Base-by-base conservation (phyloP, 2,888 invertebrate genomes). In the Isoperla grammatica region DNA sequence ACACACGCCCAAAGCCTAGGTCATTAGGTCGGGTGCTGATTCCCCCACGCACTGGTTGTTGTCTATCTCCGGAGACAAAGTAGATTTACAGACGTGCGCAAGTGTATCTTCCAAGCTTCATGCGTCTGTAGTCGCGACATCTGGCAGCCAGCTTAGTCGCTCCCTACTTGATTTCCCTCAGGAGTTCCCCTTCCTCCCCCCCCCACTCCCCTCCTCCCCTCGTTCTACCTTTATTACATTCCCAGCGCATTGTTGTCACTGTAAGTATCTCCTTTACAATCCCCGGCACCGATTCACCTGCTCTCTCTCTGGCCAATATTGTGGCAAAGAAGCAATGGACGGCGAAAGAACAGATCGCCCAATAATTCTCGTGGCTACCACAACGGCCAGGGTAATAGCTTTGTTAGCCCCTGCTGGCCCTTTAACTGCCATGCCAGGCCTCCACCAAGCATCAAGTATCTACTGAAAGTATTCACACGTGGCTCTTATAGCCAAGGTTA, bases 391-490 rank as follows among this genome's bases (percentile, higher is more conserved):
- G 49, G 22, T 49, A 49, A 49, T 49, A 49, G 49, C 49, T 49
- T 49, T 49, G 49, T 49, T 29, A 11, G 19, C 35, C 40, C 23
- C 48, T 45, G 48, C 48, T 29, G 13, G 4, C 22, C 35, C 49
- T 48, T 19, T 20, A 19, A 45, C 45, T 19, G 9, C 45, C 13
- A 15, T 19, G 15, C 42, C 4, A 15, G n/a, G 45, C 5, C 15
- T 23, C 17, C 49, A 35, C 53, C 22, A 50, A 50, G 49, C n/a
- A n/a, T n/a, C n/a, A n/a, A 23, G 17, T 22, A 29, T 6, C 12
- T 46, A 58, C 46, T n/a, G n/a, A 55, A 61, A 61, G 49, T 48
- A 58, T 59, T 54, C 55, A 61, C 58, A 61, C 29, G 8, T 29
- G 4, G 29, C 5, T 4, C 4, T 29, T 6, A 29, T 4, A 29